Evolutionary conservation across 1,140 invertebrate species (phyloP).

Genomic region (Planococcus citri): DNA sequence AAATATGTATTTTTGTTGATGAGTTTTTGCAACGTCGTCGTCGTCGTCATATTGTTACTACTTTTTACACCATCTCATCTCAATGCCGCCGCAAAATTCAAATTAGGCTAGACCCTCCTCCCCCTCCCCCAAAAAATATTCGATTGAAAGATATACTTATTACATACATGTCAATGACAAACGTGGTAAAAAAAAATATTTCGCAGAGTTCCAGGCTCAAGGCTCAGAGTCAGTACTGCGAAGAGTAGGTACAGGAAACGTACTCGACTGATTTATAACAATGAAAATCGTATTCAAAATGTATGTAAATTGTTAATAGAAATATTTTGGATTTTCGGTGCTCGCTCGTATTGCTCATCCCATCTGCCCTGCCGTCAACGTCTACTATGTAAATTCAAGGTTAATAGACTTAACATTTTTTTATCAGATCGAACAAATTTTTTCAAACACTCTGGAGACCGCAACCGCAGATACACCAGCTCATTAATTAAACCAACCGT

Average conservation of each 20-base stretch:
- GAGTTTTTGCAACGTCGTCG: neutral
- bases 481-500: neutral
- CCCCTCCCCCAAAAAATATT: no score
- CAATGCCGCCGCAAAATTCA: no score
- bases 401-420: neutral
- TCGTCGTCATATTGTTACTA: no score
- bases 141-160: neutral
- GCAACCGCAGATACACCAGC: neutral
- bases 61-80: no score
- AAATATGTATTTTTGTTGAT: no score
- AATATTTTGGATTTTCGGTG: neutral
- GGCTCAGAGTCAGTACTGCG: neutral
- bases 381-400: slow-evolving; percentile 4
- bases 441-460: no score
- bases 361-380: neutral
- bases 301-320: neutral
- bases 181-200: neutral
- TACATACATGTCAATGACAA: neutral
- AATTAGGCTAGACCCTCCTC: neutral
- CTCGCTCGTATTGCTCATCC: neutral
- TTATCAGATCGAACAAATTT: neutral
- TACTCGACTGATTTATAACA: slow-evolving; percentile 1
- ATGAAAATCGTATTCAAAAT: neutral
- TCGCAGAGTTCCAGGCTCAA: neutral
- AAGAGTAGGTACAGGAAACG: neutral